Base-by-base conservation (phyloP, 2,888 invertebrate genomes). In the Drosophila stalkeri region DNA sequence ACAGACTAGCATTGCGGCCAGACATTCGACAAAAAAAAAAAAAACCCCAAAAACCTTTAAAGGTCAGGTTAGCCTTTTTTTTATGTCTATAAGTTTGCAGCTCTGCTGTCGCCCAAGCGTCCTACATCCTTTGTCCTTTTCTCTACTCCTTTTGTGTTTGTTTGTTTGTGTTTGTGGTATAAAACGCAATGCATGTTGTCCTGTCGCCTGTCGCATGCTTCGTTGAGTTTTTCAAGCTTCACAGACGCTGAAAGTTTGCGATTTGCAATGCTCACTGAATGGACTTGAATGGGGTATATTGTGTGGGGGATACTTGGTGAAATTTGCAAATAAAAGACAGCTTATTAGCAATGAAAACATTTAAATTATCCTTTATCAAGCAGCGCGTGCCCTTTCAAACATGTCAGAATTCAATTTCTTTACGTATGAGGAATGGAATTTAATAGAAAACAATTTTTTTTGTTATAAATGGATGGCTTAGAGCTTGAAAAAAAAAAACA, bases 181-280 rank as follows among this genome's bases (percentile, higher is more conserved):
- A 86, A 88, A 75, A 90, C 74, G 81, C 86, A 81, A 79, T 79
- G 77, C 86, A 75, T 86, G 90, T 88, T 88, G 59, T 52, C 68
- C 79, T 83, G 86, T 86, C 75, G 65, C 76, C 89, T 89, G 87
- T 86, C 89, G 71, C 77, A 83, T 75, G 90, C 72, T 86, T 55
- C 67, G 84, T 71, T 87, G 87, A 60, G 37, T 61, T 69, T 77
- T 72, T 51, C 68, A 66, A 41, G 64, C 65, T 59, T 73, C 43
- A 51, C 61, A 73, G 72, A 43, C 68, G 57, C 39, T 65, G 37
- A 74, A 78, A 78, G 65, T 80, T 68, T 68, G 43, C 39, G 27
- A 63, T 35, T 52, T 27, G 16, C 11, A 39, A 44, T 59, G 43
- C 59, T 43, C 20, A 16, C 27, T 20, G 14, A 1, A 14, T 2